Percentiles rank a stretch among this genome's conserved stretches.
phyloP scores from a whole-genome alignment of 2,113 vertebrate genomes.

The Amphilophus citrinellus region DNA sequence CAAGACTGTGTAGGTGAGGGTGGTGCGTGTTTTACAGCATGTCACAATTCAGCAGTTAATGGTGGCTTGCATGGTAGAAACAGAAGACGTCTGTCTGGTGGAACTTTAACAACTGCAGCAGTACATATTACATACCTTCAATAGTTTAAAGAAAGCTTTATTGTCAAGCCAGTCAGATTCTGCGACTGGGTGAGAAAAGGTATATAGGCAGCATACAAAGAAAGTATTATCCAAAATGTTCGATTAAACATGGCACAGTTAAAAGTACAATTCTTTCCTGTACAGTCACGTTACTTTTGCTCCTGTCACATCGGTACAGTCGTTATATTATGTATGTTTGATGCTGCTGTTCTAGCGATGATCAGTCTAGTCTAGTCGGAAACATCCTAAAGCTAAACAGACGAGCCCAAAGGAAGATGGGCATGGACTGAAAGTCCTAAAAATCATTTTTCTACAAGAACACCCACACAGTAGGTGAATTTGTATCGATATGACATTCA shows the following conservation, averaged over 20 bases:
- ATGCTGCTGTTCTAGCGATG: neutral
- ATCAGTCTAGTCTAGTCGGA: neutral
- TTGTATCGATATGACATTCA: no score
- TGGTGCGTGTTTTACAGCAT: neutral
- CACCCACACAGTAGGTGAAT: neutral
- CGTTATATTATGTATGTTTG: neutral
- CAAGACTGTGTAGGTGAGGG: neutral
- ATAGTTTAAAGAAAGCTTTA: neutral
- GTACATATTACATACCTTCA: neutral
- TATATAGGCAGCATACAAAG: neutral
- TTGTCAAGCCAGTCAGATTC: neutral
- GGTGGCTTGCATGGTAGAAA: neutral
- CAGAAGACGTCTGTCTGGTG: neutral
- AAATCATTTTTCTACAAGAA: neutral
- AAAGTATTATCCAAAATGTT: neutral
- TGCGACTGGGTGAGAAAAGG: neutral
- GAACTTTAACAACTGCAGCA: neutral
- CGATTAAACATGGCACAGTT: neutral
- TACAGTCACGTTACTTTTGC: neutral
- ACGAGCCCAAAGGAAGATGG: neutral
- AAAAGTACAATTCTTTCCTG: neutral
- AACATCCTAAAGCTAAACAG: neutral
- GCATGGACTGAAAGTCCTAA: neutral
- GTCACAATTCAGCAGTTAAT: neutral
- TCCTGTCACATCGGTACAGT: rapidly evolving